These are phyloP conservation scores for Ormyrus nitidulus DNA, from an alignment of 2,888 invertebrate genomes.

Conservation along the genomic window DNA sequence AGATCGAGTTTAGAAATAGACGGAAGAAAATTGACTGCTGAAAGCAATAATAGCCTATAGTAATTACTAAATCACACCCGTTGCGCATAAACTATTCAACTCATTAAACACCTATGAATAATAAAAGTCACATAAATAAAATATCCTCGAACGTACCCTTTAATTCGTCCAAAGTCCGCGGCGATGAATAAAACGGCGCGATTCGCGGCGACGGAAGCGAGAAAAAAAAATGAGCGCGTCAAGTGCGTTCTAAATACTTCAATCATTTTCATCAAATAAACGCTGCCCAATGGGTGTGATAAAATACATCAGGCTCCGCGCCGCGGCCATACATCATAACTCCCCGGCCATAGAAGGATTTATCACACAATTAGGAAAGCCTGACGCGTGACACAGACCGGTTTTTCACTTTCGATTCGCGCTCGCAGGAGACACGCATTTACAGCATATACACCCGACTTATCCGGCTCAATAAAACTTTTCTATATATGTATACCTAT, in stretches of 20 bases:
- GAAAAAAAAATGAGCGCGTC: not conserved
- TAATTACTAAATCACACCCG: slow-evolving; percentile 13
- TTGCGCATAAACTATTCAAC: slow-evolving; percentile 1
- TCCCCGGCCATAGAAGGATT: slow-evolving; percentile 57
- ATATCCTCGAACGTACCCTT: slow-evolving; percentile 6
- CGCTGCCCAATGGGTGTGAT: slow-evolving; percentile 9
- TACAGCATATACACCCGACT: slow-evolving; percentile 12
- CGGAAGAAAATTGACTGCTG: no score
- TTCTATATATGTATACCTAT: not conserved
- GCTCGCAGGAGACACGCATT: slow-evolving; percentile 17
- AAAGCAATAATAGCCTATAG: slow-evolving; percentile 2
- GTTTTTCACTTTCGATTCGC: slow-evolving; percentile 40
- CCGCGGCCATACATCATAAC: slow-evolving; percentile 31
- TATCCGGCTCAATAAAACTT: slow-evolving; percentile 21
- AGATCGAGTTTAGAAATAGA: no score
- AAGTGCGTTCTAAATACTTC: no score
- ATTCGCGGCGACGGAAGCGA: not conserved
- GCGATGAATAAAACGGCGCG: slow-evolving; percentile 24
- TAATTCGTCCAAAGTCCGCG: slow-evolving; percentile 2
- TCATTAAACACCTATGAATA: slow-evolving; percentile 5
- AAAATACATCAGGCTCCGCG: slow-evolving; percentile 20
- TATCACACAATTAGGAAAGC: slow-evolving; percentile 61
- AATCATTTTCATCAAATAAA: no score
- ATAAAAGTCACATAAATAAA: slow-evolving; percentile 39
- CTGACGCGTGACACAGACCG: slow-evolving; percentile 37